Evolutionary conservation across 2,888 invertebrate species (phyloP).

Genomic region (Troilus luridus): DNA sequence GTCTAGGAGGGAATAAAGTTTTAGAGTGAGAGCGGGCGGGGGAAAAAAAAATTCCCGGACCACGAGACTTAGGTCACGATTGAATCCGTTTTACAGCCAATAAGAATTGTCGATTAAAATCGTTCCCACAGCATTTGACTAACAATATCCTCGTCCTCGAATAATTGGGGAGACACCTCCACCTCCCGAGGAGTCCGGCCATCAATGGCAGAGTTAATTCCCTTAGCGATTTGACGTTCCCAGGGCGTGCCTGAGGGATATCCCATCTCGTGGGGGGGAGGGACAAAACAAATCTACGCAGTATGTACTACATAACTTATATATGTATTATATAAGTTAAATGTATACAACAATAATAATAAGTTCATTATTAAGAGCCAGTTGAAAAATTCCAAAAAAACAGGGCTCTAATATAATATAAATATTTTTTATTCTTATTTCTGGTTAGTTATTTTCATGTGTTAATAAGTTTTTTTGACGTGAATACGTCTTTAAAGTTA

Average conservation of each 20-base stretch:
- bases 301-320: too few relatives aligned
- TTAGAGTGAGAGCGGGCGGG: background rate
- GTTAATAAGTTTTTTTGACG: too few relatives aligned
- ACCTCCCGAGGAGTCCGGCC: background rate
- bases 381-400: too few relatives aligned
- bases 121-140: slow-evolving; percentile 47
- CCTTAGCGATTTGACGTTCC: background rate
- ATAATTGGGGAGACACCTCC: slow-evolving; percentile 23
- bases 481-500: too few relatives aligned
- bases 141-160: slow-evolving; percentile 28
- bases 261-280: background rate
- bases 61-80: slow-evolving; percentile 38
- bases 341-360: too few relatives aligned
- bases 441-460: too few relatives aligned
- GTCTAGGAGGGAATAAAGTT: slow-evolving; percentile 35
- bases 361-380: too few relatives aligned
- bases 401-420: too few relatives aligned
- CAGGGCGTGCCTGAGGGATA: background rate
- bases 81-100: slow-evolving; percentile 41
- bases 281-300: background rate
- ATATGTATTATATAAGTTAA: too few relatives aligned
- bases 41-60: background rate
- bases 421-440: too few relatives aligned
- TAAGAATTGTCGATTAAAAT: slow-evolving; percentile 48
- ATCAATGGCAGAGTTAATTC: slow-evolving; percentile 11